These are phyloP conservation scores for Dendrocincla fuliginosa DNA, from an alignment of 2,797 vertebrate species.

Conservation along the genomic window DNA sequence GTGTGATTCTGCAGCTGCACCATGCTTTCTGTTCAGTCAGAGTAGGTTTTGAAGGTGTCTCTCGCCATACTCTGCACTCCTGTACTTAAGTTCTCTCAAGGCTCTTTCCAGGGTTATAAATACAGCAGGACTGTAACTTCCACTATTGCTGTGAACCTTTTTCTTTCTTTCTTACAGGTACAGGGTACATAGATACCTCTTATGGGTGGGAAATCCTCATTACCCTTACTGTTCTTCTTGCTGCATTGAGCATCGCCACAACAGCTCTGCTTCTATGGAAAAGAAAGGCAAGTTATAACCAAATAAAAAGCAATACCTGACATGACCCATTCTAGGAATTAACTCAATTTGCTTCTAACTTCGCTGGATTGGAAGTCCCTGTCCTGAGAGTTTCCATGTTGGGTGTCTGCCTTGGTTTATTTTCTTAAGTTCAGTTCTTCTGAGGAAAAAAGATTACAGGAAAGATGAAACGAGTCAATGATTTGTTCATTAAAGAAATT, in stretches of 20 bases:
- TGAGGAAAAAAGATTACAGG: slow-evolving; percentile 17
- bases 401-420: neutral
- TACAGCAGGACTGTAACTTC: neutral
- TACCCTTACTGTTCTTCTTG: slow-evolving; percentile 28
- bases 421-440: slow-evolving; percentile 20
- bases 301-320: neutral
- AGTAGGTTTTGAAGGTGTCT: neutral
- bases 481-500: slow-evolving; percentile 15
- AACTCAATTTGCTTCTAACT: neutral
- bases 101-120: neutral
- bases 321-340: neutral
- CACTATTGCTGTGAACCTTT: neutral
- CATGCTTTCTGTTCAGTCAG: neutral
- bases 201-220: neutral
- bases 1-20: neutral
- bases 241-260: slow-evolving; percentile 24
- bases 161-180: slow-evolving; percentile 41
- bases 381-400: neutral
- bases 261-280: slow-evolving; percentile 75
- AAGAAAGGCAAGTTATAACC: slow-evolving; percentile 70
- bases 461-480: neutral
- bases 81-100: neutral
- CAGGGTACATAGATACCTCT: slow-evolving; percentile 38
- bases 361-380: neutral
- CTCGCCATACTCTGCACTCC: neutral